Evolutionary conservation across 2,797 vertebrate genomes (phyloP).

Genomic region (Catostomus latipinnis): DNA sequence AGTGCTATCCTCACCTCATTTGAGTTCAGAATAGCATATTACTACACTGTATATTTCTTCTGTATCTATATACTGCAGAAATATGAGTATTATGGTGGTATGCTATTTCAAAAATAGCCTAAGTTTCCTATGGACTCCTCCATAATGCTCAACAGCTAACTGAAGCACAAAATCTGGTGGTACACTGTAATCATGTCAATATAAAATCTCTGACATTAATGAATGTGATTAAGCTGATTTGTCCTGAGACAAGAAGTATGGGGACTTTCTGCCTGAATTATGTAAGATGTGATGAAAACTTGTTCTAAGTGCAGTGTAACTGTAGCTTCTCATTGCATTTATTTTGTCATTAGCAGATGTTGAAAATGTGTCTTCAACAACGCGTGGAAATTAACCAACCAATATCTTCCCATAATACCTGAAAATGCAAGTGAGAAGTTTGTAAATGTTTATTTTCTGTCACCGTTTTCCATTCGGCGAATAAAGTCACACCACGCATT

Average conservation of each 20-base stretch:
- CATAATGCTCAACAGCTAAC: slow-evolving; percentile 20
- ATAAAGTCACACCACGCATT: too few species aligned
- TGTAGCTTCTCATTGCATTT: neutral
- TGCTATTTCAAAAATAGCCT: too few species aligned
- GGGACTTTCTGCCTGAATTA: neutral
- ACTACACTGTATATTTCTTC: too few species aligned
- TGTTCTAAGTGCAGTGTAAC: neutral
- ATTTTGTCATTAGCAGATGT: neutral
- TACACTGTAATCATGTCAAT: slow-evolving; percentile 23
- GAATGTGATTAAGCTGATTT: neutral
- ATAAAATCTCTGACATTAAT: neutral
- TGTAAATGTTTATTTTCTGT: too few species aligned
- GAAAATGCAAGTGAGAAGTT: too few species aligned
- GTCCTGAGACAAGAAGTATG: neutral
- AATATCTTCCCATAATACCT: too few species aligned
- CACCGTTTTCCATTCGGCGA: too few species aligned
- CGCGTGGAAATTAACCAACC: too few species aligned
- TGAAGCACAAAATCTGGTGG: neutral
- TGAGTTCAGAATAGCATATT: neutral
- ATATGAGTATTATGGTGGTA: too few species aligned
- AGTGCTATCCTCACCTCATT: neutral
- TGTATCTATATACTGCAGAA: too few species aligned
- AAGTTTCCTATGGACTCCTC: neutral
- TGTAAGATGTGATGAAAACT: neutral
- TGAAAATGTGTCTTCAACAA: too few species aligned